Evolutionary conservation across 2,113 vertebrate genomes (phyloP).

Genomic region (Ahaetulla prasina): DNA sequence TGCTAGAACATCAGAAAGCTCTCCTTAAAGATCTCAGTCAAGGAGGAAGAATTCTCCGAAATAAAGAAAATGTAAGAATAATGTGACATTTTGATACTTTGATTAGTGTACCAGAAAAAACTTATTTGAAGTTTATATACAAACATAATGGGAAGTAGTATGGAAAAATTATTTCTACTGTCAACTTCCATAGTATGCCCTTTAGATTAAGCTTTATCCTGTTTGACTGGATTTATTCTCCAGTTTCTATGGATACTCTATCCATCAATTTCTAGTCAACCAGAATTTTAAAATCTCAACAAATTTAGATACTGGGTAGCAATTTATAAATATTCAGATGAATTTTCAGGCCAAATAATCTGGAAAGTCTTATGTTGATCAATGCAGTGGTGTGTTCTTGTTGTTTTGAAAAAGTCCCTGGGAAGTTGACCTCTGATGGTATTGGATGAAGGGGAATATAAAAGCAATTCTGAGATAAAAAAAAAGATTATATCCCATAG

Average conservation of each 20-base stretch:
- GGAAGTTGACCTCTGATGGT: neutral
- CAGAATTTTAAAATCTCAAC: neutral
- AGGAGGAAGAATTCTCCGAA: conserved; percentile 75
- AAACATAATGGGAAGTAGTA: neutral
- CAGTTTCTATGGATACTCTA: neutral
- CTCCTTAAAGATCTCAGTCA: conserved; percentile 59
- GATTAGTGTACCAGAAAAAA: neutral
- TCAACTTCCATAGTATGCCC: neutral
- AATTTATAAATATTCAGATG: neutral
- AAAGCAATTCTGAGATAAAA: neutral
- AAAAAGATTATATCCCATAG: neutral
- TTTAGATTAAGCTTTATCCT: neutral
- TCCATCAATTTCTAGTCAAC: neutral
- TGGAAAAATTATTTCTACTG: neutral
- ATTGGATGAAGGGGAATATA: neutral
- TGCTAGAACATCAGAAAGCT: conserved; percentile 76
- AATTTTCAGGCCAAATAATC: neutral
- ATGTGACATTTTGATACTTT: neutral
- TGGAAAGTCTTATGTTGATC: neutral
- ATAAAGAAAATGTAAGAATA: conserved; percentile 76
- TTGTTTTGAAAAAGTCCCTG: neutral
- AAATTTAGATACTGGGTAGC: neutral
- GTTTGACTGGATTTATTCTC: neutral
- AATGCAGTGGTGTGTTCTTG: neutral
- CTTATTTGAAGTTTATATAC: neutral